Base-by-base conservation (phyloP, 2,113 vertebrate genomes). In the Microtus ochrogaster region DNA sequence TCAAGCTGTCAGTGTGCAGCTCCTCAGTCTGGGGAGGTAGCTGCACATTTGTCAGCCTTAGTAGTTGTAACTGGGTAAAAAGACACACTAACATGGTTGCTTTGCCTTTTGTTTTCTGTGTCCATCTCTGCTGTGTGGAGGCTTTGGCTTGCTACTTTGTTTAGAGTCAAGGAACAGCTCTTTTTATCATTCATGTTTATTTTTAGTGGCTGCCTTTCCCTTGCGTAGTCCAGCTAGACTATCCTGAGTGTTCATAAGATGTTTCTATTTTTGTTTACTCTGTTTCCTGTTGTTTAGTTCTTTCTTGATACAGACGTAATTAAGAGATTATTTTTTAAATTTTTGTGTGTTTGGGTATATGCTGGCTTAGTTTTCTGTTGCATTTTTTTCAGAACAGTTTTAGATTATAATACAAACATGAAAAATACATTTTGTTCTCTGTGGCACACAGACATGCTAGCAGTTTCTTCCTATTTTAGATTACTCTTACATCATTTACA, bases 241-340 rank as follows among this genome's bases (percentile, higher is more conserved):
- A 24, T 81, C 79, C 44, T n/a, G 17, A 12, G 19, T 76, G 77
- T 76, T 93, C 41, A 90, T 58, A 73, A 2, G 3, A 41, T 21
- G 33, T 94, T 97, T 95, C 83, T 96, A 26, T 58, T 87, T 94
- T 96, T 95, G n/a, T 94, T 90, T 79, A 79, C 52, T 88, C 1
- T 3, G 28, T 78, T 95, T 96, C 81, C 95, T 95, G 68, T 73
- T 95, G 22, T 89, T 92, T 90, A 92, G 66, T 93, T 89, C 63
- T 5, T 93, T 52, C 76, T 83, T 74, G 76, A 68, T 74, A 36
- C 2, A 88, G 77, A 85, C 14, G 21, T 44, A 16, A 28, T 78
- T 87, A 94, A 74, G 65, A 84, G 55, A 72, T 65, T 39, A 33
- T 81, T 36, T 79, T n/a, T 68, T 24, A 49, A 28, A 8, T 89